phyloP scores from a whole-genome alignment of 2,797 vertebrate genomes.

The Pyrocephalus nanus region DNA sequence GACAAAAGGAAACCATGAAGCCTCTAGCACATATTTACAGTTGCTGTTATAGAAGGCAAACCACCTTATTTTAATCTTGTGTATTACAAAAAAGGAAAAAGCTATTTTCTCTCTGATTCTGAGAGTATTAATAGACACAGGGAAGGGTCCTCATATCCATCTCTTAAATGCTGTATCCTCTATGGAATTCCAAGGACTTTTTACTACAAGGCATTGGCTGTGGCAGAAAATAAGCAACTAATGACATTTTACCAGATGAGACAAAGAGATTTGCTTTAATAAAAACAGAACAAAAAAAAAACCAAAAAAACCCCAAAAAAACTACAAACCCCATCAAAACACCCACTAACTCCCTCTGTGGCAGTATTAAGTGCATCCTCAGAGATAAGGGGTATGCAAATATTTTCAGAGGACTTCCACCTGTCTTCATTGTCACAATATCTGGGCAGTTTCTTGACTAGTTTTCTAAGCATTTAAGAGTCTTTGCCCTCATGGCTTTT shows the following conservation, averaged over 20 bases:
- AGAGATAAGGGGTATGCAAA: background rate
- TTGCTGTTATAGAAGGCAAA: background rate
- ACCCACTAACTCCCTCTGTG: background rate
- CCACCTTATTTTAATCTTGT: background rate
- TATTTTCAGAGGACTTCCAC: too few species aligned
- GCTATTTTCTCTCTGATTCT: background rate
- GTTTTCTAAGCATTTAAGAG: too few species aligned
- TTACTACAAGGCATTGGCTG: background rate
- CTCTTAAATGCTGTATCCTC: background rate
- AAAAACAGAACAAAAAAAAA: background rate
- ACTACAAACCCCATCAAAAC: background rate
- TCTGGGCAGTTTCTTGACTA: too few species aligned
- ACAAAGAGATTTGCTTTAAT: background rate
- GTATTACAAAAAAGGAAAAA: conserved; percentile 2
- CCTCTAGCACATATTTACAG: background rate
- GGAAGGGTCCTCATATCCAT: background rate
- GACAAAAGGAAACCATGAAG: background rate
- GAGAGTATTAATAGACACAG: background rate
- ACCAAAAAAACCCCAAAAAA: too few species aligned
- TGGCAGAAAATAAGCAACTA: background rate
- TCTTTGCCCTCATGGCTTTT: too few species aligned
- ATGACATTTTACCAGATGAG: background rate
- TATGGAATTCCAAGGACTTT: background rate
- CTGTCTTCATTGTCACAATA: too few species aligned
- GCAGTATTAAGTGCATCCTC: background rate